A percentile compares a stretch with the other conserved stretches of the same genome.
Conservation (phyloP, 2,888 invertebrate species). For the Trissolcus brochymenae region DNA sequence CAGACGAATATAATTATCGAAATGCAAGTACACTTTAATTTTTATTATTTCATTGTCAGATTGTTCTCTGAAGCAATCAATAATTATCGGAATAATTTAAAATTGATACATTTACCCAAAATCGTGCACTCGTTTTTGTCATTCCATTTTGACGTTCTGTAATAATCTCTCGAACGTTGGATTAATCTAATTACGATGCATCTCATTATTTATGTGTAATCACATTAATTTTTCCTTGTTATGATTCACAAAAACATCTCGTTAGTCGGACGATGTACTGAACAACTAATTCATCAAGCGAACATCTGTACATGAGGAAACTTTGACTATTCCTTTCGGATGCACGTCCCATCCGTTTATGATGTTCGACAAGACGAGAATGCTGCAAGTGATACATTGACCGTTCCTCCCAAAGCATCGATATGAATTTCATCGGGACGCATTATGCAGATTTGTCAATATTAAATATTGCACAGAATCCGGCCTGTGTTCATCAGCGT, state of each 20-base stretch:
- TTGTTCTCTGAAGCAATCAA: background rate
- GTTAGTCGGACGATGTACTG: too few species aligned
- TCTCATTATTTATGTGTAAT: too few species aligned
- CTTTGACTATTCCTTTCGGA: conserved; percentile 57
- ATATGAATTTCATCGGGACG: conserved; percentile 31
- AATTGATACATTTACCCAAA: background rate
- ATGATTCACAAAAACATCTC: too few species aligned
- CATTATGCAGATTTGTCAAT: conserved; percentile 23
- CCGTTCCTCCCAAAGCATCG: conserved; percentile 40
- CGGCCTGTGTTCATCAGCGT: too few species aligned
- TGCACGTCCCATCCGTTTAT: conserved; percentile 56
- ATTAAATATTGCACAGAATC: conserved; percentile 14
- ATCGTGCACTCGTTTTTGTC: too few species aligned
- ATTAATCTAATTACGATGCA: conserved; percentile 56
- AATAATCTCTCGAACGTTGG: conserved; percentile 41
- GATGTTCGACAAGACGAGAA: conserved; percentile 46
- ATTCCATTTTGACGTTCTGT: too few species aligned
- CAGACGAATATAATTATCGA: background rate
- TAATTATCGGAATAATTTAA: too few species aligned
- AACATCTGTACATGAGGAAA: too few species aligned
- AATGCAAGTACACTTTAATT: background rate
- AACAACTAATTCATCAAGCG: too few species aligned
- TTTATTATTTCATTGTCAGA: background rate
- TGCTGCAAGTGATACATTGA: conserved; percentile 50
- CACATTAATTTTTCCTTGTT: too few species aligned